Percentiles rank a stretch among this genome's conserved stretches.
Conservation (phyloP, 2,113 vertebrate species). For the Marmota flaviventris region DNA sequence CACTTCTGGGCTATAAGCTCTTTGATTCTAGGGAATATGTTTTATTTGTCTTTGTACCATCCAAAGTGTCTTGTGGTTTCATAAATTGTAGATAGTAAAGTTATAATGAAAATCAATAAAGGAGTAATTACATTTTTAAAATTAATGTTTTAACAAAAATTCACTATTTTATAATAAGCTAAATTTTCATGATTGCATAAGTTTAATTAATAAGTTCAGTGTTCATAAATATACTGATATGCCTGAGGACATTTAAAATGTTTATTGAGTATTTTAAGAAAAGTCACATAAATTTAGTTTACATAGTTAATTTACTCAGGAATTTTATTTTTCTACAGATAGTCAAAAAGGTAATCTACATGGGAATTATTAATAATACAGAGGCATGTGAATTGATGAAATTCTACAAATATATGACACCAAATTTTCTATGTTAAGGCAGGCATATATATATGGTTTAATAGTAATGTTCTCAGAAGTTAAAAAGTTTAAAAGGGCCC, state of each 20-base stretch:
- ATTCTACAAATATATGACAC: not conserved
- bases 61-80: not conserved
- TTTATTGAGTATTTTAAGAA: slow-evolving; percentile 13
- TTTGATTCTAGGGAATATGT: not conserved
- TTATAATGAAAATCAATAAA: not conserved
- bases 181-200: not conserved
- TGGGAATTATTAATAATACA: slow-evolving; percentile 14
- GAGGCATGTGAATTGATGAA: not conserved
- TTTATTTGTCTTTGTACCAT: slow-evolving; percentile 7
- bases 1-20: not conserved
- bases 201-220: not conserved
- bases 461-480: slow-evolving; percentile 54
- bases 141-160: not conserved
- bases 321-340: slow-evolving; percentile 12
- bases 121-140: not conserved
- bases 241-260: not conserved
- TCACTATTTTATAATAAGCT: not conserved
- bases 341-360: not conserved
- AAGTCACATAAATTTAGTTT: not conserved
- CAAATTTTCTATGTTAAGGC: not conserved
- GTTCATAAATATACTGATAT: not conserved
- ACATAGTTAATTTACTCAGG: not conserved
- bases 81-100: slow-evolving; percentile 18
- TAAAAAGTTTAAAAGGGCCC: slow-evolving; percentile 20
- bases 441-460: slow-evolving; percentile 43